These are phyloP conservation scores for Harpagoxenus sublaevis DNA, from an alignment of 2,888 invertebrate species.

Conservation along the genomic window DNA sequence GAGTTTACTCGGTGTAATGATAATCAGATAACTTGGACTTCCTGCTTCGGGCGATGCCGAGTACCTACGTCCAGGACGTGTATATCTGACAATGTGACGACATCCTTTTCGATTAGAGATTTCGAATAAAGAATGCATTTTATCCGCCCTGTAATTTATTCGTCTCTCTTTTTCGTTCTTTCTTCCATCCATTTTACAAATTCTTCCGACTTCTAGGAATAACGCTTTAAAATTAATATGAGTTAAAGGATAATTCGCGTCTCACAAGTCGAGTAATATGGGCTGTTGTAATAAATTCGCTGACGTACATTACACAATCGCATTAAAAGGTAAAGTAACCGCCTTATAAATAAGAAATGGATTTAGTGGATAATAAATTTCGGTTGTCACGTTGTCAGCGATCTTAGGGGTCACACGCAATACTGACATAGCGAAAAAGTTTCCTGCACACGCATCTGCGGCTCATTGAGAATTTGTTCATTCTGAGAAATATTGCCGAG, in stretches of 20 bases:
- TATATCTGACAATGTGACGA: not conserved
- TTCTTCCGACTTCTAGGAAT: not conserved
- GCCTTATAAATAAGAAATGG: constrained; percentile 35
- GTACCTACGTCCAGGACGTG: not conserved
- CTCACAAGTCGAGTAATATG: not conserved
- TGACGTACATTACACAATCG: constrained; percentile 1
- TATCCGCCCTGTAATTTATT: not conserved
- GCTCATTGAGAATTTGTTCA: not conserved
- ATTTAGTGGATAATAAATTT: constrained; percentile 24
- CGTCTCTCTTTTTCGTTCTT: too few species aligned
- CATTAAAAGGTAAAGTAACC: not conserved
- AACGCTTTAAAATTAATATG: not conserved
- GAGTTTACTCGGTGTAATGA: constrained; percentile 35
- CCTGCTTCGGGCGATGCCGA: constrained; percentile 11
- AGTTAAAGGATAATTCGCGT: not conserved
- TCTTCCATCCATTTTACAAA: too few species aligned
- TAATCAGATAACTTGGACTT: constrained; percentile 34
- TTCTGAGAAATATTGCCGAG: not conserved
- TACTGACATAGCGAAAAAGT: not conserved
- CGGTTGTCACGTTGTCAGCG: constrained; percentile 15
- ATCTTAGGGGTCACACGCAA: not conserved
- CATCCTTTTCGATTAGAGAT: not conserved
- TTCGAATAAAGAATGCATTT: not conserved
- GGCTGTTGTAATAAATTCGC: not conserved
- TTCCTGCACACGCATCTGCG: not conserved